Evolutionary conservation across 2,888 invertebrate genomes (phyloP).

Genomic region (Drosophila vallismaia): DNA sequence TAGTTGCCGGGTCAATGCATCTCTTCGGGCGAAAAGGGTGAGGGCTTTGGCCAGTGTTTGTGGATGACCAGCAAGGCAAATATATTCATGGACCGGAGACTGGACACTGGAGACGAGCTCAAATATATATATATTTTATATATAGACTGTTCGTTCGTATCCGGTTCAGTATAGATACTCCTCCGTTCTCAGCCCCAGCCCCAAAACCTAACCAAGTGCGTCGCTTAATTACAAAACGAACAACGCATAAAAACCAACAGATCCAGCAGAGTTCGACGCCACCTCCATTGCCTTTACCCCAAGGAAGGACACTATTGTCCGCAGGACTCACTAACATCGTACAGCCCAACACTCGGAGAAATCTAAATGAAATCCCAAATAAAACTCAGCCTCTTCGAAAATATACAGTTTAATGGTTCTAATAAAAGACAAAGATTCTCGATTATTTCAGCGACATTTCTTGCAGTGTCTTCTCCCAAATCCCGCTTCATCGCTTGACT

Average conservation of each 20-base stretch:
- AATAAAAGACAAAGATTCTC: too few relatives aligned
- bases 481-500: slow-evolving; percentile 61
- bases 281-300: slow-evolving; percentile 1
- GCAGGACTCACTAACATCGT: background rate
- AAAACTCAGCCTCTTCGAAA: too few relatives aligned
- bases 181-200: slow-evolving; percentile 16
- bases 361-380: too few relatives aligned
- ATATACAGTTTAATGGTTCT: too few relatives aligned
- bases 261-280: slow-evolving; percentile 44
- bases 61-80: slow-evolving; percentile 51
- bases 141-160: too few relatives aligned
- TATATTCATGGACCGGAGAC: slow-evolving; percentile 63
- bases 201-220: slow-evolving; percentile 73
- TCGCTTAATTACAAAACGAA: slow-evolving; percentile 80
- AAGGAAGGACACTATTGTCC: slow-evolving; percentile 44
- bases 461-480: slow-evolving; percentile 9
- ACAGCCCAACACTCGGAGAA: too few relatives aligned
- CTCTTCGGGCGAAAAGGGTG: slow-evolving; percentile 26
- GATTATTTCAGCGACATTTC: too few relatives aligned
- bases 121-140: background rate
- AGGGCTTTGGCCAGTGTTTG: background rate
- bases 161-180: background rate
- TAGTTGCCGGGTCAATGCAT: slow-evolving; percentile 71
- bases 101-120: background rate
- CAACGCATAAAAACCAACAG: slow-evolving; percentile 76